Conservation (phyloP, 2,113 vertebrate genomes). For the Campylorhamphus procurvoides region DNA sequence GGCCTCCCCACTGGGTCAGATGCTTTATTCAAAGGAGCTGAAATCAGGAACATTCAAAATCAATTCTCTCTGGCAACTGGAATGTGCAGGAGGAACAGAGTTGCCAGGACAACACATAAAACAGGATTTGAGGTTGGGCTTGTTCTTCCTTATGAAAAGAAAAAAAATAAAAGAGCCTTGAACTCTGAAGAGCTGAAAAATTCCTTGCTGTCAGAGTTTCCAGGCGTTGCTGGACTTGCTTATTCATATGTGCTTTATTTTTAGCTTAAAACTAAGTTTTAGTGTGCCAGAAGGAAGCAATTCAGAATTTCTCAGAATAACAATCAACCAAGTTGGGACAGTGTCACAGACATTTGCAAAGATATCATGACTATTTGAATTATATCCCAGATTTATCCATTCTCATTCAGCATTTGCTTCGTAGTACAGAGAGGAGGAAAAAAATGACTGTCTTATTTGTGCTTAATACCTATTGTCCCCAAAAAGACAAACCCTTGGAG, state of each 20-base stretch:
- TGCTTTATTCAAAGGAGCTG: constrained; percentile 29
- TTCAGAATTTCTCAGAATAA: not conserved
- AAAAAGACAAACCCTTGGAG: not conserved
- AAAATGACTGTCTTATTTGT: not conserved
- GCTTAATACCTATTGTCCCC: not conserved
- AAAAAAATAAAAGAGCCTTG: not conserved
- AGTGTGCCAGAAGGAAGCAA: constrained; percentile 18
- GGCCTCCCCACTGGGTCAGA: constrained; percentile 39
- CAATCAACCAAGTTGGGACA: not conserved
- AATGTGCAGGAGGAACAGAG: constrained; percentile 36
- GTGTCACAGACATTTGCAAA: not conserved
- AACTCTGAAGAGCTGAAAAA: constrained; percentile 20
- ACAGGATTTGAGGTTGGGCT: not conserved
- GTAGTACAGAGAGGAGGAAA: not conserved
- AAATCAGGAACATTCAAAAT: constrained; percentile 39
- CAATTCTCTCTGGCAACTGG: constrained; percentile 56
- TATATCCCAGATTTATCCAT: not conserved
- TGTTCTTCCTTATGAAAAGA: not conserved
- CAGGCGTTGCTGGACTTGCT: not conserved
- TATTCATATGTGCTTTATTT: constrained; percentile 36
- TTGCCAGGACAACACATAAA: constrained; percentile 67
- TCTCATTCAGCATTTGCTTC: not conserved
- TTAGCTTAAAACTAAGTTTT: constrained; percentile 41
- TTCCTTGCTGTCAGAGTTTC: constrained; percentile 35
- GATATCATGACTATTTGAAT: not conserved